Percentiles rank a stretch among this genome's conserved stretches.
Conservation (phyloP, 2,888 invertebrate species). For the Chaitophorus viminalis region DNA sequence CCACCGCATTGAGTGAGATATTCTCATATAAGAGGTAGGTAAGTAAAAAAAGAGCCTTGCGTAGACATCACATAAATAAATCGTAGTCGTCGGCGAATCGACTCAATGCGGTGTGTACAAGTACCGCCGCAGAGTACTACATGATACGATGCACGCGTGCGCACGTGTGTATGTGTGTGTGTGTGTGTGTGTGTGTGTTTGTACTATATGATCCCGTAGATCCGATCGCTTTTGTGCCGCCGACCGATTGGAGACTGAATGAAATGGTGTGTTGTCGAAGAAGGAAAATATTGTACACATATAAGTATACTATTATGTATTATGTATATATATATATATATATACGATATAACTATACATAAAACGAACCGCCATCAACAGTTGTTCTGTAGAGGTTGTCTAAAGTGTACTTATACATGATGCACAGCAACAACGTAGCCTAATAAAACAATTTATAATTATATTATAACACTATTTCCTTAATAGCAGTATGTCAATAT, state of each 20-base stretch:
- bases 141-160: neutral
- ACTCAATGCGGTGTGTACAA: neutral
- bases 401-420: neutral
- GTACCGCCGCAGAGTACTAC: neutral
- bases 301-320: neutral
- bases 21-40: neutral
- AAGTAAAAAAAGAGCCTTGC: neutral
- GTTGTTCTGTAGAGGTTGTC: neutral
- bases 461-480: too few relatives aligned
- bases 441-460: too few relatives aligned
- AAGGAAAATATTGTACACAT: neutral
- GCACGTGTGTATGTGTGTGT: too few relatives aligned
- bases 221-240: constrained; percentile 34
- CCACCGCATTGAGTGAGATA: neutral
- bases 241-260: constrained; percentile 12
- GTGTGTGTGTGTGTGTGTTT: neutral
- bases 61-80: constrained; percentile 27
- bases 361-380: neutral
- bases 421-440: neutral
- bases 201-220: neutral
- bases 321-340: too few relatives aligned
- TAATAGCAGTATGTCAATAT: too few relatives aligned
- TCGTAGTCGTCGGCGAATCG: constrained; percentile 4
- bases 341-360: neutral
- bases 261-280: neutral